phyloP scores from a whole-genome alignment of 1,140 invertebrate genomes.

The Aphelenchoides fujianensis region DNA sequence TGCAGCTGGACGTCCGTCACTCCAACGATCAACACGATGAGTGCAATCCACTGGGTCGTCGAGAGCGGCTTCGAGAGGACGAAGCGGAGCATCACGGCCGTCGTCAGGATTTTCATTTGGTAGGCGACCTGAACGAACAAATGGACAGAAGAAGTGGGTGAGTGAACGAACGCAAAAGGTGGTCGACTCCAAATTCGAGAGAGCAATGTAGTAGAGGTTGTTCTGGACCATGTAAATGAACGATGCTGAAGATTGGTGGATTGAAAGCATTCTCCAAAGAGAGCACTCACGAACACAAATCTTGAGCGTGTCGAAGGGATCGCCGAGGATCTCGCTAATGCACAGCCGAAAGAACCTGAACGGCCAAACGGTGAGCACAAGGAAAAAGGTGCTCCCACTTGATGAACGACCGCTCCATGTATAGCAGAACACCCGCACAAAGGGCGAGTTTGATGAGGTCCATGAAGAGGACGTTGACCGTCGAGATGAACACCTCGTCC shows the following conservation, averaged over 20 bases:
- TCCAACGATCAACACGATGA: slow-evolving; percentile 48
- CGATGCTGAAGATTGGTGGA: slow-evolving; percentile 29
- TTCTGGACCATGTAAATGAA: slow-evolving; percentile 49
- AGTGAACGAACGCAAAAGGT: slow-evolving; percentile 51
- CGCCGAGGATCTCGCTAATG: slow-evolving; percentile 32
- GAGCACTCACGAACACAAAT: slow-evolving; percentile 19
- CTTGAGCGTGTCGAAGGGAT: slow-evolving; percentile 44
- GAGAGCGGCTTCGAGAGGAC: slow-evolving; percentile 47
- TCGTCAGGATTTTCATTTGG: slow-evolving; percentile 60
- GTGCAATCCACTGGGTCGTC: slow-evolving; percentile 46
- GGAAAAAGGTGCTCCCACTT: too few species aligned
- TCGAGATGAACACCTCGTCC: slow-evolving; percentile 46
- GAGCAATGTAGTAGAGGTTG: slow-evolving; percentile 47
- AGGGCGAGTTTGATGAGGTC: slow-evolving; percentile 46
- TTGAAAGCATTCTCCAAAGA: background rate
- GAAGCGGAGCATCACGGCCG: slow-evolving; percentile 53
- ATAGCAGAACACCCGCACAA: slow-evolving; percentile 38
- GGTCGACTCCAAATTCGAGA: slow-evolving; percentile 50
- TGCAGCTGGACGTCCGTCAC: slow-evolving; percentile 55
- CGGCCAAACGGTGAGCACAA: slow-evolving; percentile 4
- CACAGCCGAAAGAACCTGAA: slow-evolving; percentile 32
- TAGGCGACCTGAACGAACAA: slow-evolving; percentile 59
- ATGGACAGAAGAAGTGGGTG: too few species aligned
- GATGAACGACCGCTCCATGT: slow-evolving; percentile 31
- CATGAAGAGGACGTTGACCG: slow-evolving; percentile 52